Base-by-base conservation (phyloP, 2,113 vertebrate species). In the Gracilinanus agilis region DNA sequence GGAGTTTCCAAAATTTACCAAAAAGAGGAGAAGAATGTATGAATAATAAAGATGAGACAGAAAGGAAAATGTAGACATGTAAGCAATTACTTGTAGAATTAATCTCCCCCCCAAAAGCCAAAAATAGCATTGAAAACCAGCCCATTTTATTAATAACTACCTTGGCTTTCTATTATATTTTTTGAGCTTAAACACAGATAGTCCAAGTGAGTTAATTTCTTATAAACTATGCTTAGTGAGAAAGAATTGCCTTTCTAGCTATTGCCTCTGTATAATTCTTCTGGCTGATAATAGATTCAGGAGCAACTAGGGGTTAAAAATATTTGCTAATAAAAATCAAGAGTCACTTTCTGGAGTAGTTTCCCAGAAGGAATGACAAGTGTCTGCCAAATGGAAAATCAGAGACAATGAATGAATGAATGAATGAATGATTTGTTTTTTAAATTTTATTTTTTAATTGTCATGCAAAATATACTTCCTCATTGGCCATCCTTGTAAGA, bases 321-420 rank as follows among this genome's bases (percentile, higher is more conserved):
- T 75, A 55, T 83, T 92, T 92, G 21, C 67, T 44, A 25, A 12
- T 19, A 44, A 61, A 92, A 55, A 92, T 93, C 55, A 92, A 34
- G 10, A 44, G n/a, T 9, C 27, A 55, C 90, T 67, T 8, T 40
- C 55, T 21, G 88, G 93, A 29, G 75, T 49, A 29, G 5, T 55
- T 88, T 61, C 34, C n/a, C 24, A 53, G 25, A 58, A 91, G 7
- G 24, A 24, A 21, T 1, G 0, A 11, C 19, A 24, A 12, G 16
- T 0, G 9, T 16, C 12, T 44, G 6, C 10, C 10, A 55, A 61
- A 49, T 53, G n/a, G 9, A 58, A 92, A 92, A 61, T 24, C 29
- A n/a, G 11, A 44, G 25, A 25, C 83, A 9, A 27, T 7, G 2
- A 0, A 3, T 19, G 11, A 90, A 90, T 83, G 21, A 67, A 75